Conservation (phyloP, 2,888 invertebrate genomes). For the Drosophila bunnanda region DNA sequence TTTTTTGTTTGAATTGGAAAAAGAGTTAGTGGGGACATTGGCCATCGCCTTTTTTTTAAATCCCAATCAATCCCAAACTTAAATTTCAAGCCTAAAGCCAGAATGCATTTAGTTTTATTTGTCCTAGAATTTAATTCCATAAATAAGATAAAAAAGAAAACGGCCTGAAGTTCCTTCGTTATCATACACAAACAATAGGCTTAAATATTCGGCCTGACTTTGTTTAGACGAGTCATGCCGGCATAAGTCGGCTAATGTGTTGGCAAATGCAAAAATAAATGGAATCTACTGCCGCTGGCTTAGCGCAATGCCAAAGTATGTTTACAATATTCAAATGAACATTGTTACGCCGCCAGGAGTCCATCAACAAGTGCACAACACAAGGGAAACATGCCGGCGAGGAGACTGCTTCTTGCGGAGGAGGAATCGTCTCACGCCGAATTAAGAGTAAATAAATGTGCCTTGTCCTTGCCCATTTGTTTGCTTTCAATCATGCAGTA, state of each 20-base stretch:
- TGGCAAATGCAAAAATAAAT: constrained; percentile 35
- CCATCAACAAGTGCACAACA: constrained; percentile 39
- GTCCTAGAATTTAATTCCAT: background rate
- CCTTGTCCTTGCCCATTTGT: constrained; percentile 50
- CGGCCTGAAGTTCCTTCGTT: background rate
- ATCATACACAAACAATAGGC: constrained; percentile 3
- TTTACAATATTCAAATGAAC: constrained; percentile 48
- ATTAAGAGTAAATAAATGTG: constrained; percentile 40
- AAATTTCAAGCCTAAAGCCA: background rate
- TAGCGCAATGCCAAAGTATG: constrained; percentile 30
- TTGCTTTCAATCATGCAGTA: constrained; percentile 61
- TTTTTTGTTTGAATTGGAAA: background rate
- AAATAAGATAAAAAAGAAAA: background rate
- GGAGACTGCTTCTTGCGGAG: constrained; percentile 11
- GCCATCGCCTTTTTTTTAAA: background rate
- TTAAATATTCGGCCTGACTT: constrained; percentile 4
- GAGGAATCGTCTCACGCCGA: constrained; percentile 12
- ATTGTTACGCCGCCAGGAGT: constrained; percentile 32
- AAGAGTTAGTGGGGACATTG: background rate
- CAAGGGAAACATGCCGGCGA: background rate
- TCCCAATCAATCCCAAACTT: too few species aligned
- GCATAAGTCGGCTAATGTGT: constrained; percentile 19
- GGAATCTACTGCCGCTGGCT: constrained; percentile 31
- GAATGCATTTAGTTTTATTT: background rate
- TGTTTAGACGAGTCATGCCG: constrained; percentile 12